Evolutionary conservation across 2,888 invertebrate genomes (phyloP), one percentile per base, ranked within the genome.

Genomic region (Lydus trimaculatus): DNA sequence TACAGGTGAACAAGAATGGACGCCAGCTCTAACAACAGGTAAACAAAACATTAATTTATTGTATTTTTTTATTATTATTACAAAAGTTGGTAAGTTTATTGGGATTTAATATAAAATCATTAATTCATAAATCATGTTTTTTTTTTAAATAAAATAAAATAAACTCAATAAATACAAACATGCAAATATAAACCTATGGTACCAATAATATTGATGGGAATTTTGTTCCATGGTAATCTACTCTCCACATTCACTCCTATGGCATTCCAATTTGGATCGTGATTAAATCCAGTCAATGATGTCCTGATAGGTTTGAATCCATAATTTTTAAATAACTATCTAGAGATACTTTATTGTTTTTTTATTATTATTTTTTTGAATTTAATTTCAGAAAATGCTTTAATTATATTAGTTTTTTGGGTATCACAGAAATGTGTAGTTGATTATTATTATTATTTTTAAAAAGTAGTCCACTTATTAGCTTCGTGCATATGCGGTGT

Each of bases 1-100:
- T 4, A 97, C 97, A 0, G 97, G 97, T 43, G 97, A 98, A 84
- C 97, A 98, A 84, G 97, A 97, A 84, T 98, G 98, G 98, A 97
- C 97, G 2, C 97, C 97, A 0, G 96, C 96, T 31, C 88, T 97
- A 69, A 97, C 97, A 3, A 98, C 97, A 87, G 97, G 97, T 96
- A 86, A 66, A 23, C 39, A 43, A 28, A 28, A 4, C 28, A 28
- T 28, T 28, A 2, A 28, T 28, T 28, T 28, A n/a, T n/a, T n/a
- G n/a, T n/a, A n/a, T n/a, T n/a, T n/a, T n/a, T n/a, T n/a, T n/a
- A n/a, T n/a, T n/a, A n/a, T n/a, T n/a, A n/a, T n/a, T n/a, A n/a
- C n/a, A n/a, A n/a, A n/a, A n/a, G n/a, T n/a, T n/a, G n/a, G n/a
- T n/a, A n/a, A n/a, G n/a, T n/a, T n/a, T n/a, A n/a, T n/a, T n/a